Percentiles rank a stretch among this genome's conserved stretches.
phyloP scores from a whole-genome alignment of 2,888 invertebrate species.

The Eupithecia dodoneata region DNA sequence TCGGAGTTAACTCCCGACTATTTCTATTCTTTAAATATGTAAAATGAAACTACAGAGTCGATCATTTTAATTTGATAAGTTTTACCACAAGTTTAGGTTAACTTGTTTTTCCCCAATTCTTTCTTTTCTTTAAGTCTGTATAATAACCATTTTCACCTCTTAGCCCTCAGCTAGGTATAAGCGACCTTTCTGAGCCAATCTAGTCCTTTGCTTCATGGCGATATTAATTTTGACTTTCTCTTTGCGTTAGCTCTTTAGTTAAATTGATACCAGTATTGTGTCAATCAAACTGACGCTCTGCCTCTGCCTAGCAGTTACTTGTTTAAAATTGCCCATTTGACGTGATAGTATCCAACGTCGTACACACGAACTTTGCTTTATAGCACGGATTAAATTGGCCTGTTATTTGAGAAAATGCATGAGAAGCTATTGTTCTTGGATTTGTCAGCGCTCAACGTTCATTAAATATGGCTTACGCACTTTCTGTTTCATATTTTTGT shows the following conservation, averaged over 20 bases:
- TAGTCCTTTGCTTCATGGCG: background rate
- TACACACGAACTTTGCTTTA: constrained; percentile 2
- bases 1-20: background rate
- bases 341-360: constrained; percentile 9
- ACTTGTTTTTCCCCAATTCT: background rate
- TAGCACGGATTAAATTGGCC: background rate
- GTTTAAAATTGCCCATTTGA: constrained; percentile 20
- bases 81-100: background rate
- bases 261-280: constrained; percentile 53
- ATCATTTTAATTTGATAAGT: background rate
- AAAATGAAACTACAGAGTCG: background rate
- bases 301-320: constrained; percentile 18
- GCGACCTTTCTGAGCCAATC: background rate
- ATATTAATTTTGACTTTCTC: constrained; percentile 35
- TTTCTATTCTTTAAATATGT: background rate
- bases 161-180: background rate
- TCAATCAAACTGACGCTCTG: constrained; percentile 56
- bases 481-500: constrained; percentile 39
- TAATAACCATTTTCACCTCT: background rate
- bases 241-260: constrained; percentile 50
- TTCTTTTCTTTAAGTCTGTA: background rate
- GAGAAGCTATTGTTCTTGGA: constrained; percentile 4
- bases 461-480: constrained; percentile 19
- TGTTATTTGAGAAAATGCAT: background rate
- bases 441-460: constrained; percentile 1